Percentiles rank a stretch among this genome's conserved stretches.
Evolutionary conservation across 2,113 vertebrate genomes (phyloP).

Genomic region (Sapayoa aenigma): DNA sequence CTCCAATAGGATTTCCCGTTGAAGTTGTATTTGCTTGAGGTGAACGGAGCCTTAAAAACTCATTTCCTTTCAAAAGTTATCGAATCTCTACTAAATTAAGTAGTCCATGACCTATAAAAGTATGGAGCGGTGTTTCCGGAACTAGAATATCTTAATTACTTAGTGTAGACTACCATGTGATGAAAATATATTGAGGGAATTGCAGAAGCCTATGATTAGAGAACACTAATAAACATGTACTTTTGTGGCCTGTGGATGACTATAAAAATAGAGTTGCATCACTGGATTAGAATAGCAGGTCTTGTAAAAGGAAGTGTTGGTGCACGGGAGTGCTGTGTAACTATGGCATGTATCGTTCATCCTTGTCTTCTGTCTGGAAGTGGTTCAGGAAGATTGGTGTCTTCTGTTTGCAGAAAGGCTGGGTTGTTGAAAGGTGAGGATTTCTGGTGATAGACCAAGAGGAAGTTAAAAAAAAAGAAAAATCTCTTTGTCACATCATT

Average conservation of each 20-base stretch:
- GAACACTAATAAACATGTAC: neutral
- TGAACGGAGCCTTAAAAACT: neutral
- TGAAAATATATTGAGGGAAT: neutral
- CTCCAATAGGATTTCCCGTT: neutral
- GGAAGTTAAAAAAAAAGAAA: neutral
- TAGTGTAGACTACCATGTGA: neutral
- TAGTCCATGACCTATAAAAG: neutral
- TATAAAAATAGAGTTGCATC: neutral
- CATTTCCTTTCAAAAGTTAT: neutral
- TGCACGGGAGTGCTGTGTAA: neutral
- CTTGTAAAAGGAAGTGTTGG: neutral
- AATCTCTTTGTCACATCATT: neutral
- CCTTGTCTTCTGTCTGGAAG: neutral
- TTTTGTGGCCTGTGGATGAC: neutral
- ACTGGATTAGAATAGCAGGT: neutral
- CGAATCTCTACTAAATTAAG: neutral
- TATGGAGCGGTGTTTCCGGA: neutral
- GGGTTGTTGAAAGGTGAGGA: neutral
- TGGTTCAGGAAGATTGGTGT: neutral
- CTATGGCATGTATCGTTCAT: neutral
- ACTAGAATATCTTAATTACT: neutral
- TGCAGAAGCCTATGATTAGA: neutral
- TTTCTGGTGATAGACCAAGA: neutral
- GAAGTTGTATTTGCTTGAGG: neutral
- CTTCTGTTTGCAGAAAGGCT: neutral